phyloP scores from a whole-genome alignment of 2,797 vertebrate genomes.

The Streptopelia turtur region DNA sequence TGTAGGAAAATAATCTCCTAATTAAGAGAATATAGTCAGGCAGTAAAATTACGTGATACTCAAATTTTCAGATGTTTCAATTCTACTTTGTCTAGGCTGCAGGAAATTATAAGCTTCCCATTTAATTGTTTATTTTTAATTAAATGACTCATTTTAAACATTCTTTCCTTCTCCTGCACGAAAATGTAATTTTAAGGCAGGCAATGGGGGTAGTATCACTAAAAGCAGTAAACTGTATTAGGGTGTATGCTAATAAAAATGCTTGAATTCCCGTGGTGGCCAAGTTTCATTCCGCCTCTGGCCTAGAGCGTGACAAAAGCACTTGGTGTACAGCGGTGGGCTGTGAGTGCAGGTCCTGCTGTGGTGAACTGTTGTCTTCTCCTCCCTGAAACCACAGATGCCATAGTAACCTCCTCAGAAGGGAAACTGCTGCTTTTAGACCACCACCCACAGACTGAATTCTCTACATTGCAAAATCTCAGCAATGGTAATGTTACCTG shows the following conservation, averaged over 20 bases:
- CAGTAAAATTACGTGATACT: not conserved
- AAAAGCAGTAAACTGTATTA: not conserved
- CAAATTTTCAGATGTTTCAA: not conserved
- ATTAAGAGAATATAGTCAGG: not conserved
- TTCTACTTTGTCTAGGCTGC: not conserved
- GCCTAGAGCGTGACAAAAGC: not conserved
- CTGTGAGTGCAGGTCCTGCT: not conserved
- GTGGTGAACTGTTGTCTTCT: not conserved
- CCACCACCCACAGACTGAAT: not conserved
- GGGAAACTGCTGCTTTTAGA: not conserved
- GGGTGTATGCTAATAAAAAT: not conserved
- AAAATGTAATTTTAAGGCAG: not conserved
- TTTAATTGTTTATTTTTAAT: not conserved
- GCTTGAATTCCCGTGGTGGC: not conserved
- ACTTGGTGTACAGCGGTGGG: not conserved
- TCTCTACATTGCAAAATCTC: not conserved
- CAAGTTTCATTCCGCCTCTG: not conserved
- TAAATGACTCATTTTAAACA: not conserved
- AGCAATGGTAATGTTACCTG: not conserved
- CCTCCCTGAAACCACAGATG: not conserved
- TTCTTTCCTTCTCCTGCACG: not conserved
- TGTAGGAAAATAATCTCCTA: not conserved
- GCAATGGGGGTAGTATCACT: rapidly evolving
- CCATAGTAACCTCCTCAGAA: not conserved
- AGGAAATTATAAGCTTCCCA: not conserved